Percentiles rank a stretch among this genome's conserved stretches.
phyloP scores from a whole-genome alignment of 2,113 vertebrate species.

The Labrus mixtus region DNA sequence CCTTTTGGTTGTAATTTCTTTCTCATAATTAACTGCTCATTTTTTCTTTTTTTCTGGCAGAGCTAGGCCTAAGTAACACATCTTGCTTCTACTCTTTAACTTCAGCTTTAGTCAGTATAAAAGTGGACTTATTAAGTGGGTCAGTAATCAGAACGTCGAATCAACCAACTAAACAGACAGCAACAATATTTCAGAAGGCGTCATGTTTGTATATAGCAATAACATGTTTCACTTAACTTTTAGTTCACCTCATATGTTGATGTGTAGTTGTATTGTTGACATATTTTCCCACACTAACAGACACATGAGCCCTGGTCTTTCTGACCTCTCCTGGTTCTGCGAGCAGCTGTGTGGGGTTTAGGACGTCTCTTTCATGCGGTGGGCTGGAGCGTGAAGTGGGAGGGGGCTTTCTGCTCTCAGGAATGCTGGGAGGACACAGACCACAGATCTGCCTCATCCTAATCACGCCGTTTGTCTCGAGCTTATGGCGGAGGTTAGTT shows the following conservation, averaged over 20 bases:
- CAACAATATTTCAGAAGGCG: background rate
- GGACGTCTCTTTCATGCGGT: constrained; percentile 57
- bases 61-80: no score
- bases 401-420: constrained; percentile 46
- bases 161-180: background rate
- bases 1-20: no score
- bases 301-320: background rate
- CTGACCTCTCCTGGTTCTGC: constrained; percentile 17
- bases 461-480: constrained; percentile 9
- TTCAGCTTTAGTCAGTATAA: no score
- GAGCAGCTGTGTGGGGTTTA: constrained; percentile 57
- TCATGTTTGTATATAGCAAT: background rate
- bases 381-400: constrained; percentile 64
- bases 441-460: background rate
- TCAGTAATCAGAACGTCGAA: background rate
- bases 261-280: background rate
- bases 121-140: no score
- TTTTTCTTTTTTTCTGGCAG: no score
- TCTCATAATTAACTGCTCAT: no score
- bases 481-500: no score
- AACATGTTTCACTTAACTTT: background rate
- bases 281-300: constrained; percentile 46
- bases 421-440: constrained; percentile 62
- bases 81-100: no score
- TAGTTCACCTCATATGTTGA: background rate